Conservation (phyloP, 2,797 vertebrate species). For the Pagetopsis macropterus region DNA sequence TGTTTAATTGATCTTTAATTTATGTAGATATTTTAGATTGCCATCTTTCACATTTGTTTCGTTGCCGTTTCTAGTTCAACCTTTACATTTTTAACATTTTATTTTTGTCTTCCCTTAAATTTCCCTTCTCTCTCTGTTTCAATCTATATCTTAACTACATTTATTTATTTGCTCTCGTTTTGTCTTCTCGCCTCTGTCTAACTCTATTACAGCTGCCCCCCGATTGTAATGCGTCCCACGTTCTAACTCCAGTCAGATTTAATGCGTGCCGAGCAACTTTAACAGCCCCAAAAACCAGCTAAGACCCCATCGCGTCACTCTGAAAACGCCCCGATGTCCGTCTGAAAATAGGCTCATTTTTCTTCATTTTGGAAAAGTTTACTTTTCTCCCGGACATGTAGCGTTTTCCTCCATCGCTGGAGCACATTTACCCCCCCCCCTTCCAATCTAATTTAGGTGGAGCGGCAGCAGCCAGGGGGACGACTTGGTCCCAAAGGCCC, state of each 20-base stretch:
- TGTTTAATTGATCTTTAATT: no score
- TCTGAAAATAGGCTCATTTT: slow-evolving; percentile 66
- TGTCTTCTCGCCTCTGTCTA: neutral
- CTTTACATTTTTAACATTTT: no score
- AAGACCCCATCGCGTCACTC: slow-evolving; percentile 6
- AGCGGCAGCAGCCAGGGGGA: slow-evolving; percentile 58
- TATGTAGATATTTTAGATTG: no score
- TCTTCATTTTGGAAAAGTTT: slow-evolving; percentile 76
- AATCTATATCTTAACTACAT: neutral
- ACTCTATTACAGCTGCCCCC: slow-evolving; percentile 7
- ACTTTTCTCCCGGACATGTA: slow-evolving; percentile 39
- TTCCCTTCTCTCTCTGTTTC: no score
- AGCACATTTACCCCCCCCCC: slow-evolving; percentile 75
- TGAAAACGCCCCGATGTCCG: slow-evolving; percentile 1
- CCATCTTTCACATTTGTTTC: no score
- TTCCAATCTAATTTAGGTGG: slow-evolving; percentile 89
- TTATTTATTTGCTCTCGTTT: neutral
- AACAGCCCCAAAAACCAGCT: slow-evolving; percentile 15
- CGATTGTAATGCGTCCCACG: slow-evolving; percentile 45
- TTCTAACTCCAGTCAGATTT: slow-evolving; percentile 32
- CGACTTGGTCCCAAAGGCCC: slow-evolving; percentile 77
- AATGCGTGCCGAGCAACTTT: slow-evolving; percentile 33
- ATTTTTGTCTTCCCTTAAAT: no score
- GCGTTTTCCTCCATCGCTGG: slow-evolving; percentile 28
- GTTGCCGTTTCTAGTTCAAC: no score